Conservation (phyloP, 2,113 vertebrate species). For the Phasianus colchicus region DNA sequence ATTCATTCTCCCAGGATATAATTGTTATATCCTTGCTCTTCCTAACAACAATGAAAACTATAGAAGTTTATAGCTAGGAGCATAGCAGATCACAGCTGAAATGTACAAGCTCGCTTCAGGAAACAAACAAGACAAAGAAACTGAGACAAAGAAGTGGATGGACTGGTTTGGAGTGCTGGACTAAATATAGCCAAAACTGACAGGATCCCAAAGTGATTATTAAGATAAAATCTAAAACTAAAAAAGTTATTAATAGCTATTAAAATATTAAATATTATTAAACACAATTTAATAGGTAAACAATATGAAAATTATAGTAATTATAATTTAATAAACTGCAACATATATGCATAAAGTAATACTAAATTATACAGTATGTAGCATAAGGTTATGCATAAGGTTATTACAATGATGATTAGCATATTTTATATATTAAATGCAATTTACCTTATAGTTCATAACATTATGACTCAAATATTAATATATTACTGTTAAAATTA, state of each 20-base stretch:
- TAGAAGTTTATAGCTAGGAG: neutral
- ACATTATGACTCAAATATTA: neutral
- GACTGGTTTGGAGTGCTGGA: fast-evolving
- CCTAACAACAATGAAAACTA: neutral
- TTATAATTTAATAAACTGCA: neutral
- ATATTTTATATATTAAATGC: neutral
- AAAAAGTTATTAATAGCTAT: neutral
- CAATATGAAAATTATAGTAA: neutral
- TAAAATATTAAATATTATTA: neutral
- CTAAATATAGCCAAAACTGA: neutral
- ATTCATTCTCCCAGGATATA: neutral
- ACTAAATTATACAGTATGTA: neutral
- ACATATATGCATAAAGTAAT: neutral
- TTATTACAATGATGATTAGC: neutral
- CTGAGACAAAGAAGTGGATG: neutral
- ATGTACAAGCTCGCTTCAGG: neutral
- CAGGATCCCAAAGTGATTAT: neutral
- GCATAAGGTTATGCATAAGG: neutral
- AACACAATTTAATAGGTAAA: neutral
- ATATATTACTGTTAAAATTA: neutral
- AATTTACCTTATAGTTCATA: neutral
- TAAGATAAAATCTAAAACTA: neutral
- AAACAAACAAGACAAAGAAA: neutral
- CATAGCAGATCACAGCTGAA: neutral
- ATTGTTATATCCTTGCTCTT: neutral